Percentiles rank a stretch among this genome's conserved stretches.
Evolutionary conservation across 2,113 vertebrate species (phyloP).

Genomic region (Thomomys bottae): DNA sequence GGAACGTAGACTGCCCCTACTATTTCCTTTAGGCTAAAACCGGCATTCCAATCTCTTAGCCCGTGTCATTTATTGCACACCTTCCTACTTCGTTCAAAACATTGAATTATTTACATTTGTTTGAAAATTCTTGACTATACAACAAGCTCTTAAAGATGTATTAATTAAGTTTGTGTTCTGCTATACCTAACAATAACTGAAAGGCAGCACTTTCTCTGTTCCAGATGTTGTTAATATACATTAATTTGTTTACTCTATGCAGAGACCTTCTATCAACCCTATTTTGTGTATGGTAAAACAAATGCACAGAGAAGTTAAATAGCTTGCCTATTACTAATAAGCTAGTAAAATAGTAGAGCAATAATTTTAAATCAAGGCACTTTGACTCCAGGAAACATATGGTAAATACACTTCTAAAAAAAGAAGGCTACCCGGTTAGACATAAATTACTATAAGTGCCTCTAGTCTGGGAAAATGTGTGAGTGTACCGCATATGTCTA

Average conservation of each 20-base stretch:
- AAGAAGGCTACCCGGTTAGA: background rate
- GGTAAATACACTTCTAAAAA: constrained; percentile 18
- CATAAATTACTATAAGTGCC: background rate
- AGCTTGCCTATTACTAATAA: constrained; percentile 18
- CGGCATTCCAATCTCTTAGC: background rate
- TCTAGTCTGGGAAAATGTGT: background rate
- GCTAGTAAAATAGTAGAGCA: constrained; percentile 1
- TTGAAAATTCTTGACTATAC: constrained; percentile 47
- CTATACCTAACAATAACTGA: constrained; percentile 10
- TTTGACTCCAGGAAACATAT: background rate
- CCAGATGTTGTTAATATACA: background rate
- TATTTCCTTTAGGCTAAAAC: background rate
- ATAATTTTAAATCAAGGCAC: constrained; percentile 39
- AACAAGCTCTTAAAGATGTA: background rate
- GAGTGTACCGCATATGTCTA: background rate
- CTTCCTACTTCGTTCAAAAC: background rate
- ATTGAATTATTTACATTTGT: constrained; percentile 13
- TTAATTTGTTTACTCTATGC: constrained; percentile 5
- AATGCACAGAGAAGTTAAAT: constrained; percentile 5
- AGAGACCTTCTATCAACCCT: background rate
- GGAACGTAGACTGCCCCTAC: background rate
- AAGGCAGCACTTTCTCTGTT: background rate
- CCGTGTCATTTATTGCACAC: background rate
- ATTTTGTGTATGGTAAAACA: background rate
- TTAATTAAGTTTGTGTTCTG: background rate